These are phyloP conservation scores for Leptosomus discolor DNA, from an alignment of 2,113 vertebrate species.

Conservation along the genomic window DNA sequence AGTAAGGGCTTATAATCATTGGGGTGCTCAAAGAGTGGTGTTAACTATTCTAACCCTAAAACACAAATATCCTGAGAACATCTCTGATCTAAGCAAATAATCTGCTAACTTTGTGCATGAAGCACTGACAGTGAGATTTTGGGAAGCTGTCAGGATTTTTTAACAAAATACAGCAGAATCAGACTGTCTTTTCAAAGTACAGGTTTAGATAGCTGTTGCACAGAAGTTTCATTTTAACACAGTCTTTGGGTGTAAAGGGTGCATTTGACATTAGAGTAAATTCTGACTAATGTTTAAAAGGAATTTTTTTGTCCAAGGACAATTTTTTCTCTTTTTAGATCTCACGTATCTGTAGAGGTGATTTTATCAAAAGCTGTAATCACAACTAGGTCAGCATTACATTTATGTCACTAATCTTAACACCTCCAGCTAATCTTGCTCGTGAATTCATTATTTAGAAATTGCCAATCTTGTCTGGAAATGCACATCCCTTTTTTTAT, in stretches of 20 bases:
- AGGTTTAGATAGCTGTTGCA: background rate
- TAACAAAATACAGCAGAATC: background rate
- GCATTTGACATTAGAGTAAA: background rate
- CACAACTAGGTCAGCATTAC: background rate
- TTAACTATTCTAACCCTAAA: background rate
- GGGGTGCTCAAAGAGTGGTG: background rate
- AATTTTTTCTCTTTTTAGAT: background rate
- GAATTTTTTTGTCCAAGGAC: background rate
- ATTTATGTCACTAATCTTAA: background rate
- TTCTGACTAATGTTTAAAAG: background rate
- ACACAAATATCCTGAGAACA: background rate
- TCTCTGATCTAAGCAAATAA: background rate
- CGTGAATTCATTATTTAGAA: background rate
- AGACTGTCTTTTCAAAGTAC: background rate
- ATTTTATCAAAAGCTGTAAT: background rate
- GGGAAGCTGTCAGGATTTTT: background rate
- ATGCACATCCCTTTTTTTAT: background rate
- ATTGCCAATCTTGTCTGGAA: background rate
- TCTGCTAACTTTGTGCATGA: background rate
- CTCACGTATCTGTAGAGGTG: background rate
- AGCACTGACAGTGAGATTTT: background rate
- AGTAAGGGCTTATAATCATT: rapidly evolving
- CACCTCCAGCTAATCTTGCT: background rate
- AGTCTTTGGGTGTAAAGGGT: background rate
- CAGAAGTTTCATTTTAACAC: background rate